Evolutionary conservation across 2,113 vertebrate genomes (phyloP).

Genomic region (Spilogale gracilis): DNA sequence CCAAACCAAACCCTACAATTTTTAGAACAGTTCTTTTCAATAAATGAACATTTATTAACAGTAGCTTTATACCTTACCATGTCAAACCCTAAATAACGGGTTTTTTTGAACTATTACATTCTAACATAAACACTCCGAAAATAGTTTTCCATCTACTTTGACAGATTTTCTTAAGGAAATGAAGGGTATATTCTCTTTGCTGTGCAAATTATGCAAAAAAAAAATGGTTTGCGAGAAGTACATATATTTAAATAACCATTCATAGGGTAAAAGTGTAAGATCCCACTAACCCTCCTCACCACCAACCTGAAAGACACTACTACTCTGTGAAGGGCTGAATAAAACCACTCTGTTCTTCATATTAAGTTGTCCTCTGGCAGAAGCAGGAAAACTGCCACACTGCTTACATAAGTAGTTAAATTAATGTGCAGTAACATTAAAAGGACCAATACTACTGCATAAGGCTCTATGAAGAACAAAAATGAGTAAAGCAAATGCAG

Average conservation of each 20-base stretch:
- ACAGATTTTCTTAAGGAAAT: conserved; percentile 30
- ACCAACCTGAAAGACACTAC: conserved; percentile 18
- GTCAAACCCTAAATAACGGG: not conserved
- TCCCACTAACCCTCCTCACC: not conserved
- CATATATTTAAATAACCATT: not conserved
- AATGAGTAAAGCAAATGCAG: conserved; percentile 73
- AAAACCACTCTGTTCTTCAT: conserved; percentile 42
- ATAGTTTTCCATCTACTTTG: conserved; percentile 11
- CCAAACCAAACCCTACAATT: not conserved
- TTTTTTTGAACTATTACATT: conserved; percentile 13
- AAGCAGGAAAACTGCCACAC: conserved; percentile 60
- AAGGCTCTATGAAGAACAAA: conserved; percentile 58
- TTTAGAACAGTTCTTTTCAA: conserved; percentile 36
- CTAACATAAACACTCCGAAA: conserved; percentile 34
- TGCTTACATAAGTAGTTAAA: conserved; percentile 34
- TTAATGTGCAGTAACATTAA: conserved; percentile 61
- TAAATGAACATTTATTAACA: conserved; percentile 43
- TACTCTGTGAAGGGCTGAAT: not conserved
- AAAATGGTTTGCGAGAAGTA: conserved; percentile 50
- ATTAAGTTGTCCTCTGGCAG: conserved; percentile 51
- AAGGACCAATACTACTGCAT: conserved; percentile 46
- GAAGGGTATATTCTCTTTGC: conserved; percentile 21
- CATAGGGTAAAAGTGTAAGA: not conserved
- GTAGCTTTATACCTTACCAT: conserved; percentile 20
- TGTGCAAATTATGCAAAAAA: conserved; percentile 41